A percentile compares a stretch with the other conserved stretches of the same genome.
phyloP scores from a whole-genome alignment of 2,113 vertebrate species.

The Garra rufa region DNA sequence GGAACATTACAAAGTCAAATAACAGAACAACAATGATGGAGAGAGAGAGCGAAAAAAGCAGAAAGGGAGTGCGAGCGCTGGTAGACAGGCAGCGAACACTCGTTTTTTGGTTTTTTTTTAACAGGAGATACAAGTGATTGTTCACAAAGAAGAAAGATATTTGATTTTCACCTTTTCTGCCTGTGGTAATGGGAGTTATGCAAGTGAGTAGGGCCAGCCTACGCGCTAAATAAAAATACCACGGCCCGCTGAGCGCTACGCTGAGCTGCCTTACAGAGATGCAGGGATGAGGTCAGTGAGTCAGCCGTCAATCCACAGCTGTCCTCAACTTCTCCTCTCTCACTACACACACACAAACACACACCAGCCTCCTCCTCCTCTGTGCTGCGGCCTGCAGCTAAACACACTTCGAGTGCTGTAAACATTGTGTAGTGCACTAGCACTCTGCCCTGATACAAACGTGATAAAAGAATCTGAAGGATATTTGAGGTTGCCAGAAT shows the following conservation, averaged over 20 bases:
- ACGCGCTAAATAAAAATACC: constrained; percentile 56
- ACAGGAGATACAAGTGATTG: constrained; percentile 28
- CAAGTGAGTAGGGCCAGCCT: constrained; percentile 53
- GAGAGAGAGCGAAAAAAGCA: constrained; percentile 29
- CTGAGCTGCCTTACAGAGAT: constrained; percentile 35
- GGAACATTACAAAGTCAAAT: constrained; percentile 11
- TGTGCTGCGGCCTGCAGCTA: constrained; percentile 32
- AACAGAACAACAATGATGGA: constrained; percentile 5
- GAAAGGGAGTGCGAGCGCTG: background rate
- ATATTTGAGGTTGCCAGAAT: background rate
- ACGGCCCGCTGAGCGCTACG: constrained; percentile 13
- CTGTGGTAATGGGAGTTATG: constrained; percentile 61
- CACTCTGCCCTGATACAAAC: constrained; percentile 23
- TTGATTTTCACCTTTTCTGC: constrained; percentile 58
- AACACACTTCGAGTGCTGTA: constrained; percentile 1
- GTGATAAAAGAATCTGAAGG: background rate
- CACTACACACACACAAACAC: constrained; percentile 19
- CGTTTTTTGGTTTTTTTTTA: background rate
- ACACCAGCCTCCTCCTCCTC: background rate
- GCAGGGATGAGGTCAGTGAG: constrained; percentile 50
- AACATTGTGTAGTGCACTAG: background rate
- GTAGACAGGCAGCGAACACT: background rate
- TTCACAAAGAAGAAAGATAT: constrained; percentile 34
- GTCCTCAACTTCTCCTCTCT: constrained; percentile 35
- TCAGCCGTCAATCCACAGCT: constrained; percentile 51